Percentiles rank a stretch among this genome's conserved stretches.
phyloP scores from a whole-genome alignment of 2,113 vertebrate species.

The Zingel zingel region DNA sequence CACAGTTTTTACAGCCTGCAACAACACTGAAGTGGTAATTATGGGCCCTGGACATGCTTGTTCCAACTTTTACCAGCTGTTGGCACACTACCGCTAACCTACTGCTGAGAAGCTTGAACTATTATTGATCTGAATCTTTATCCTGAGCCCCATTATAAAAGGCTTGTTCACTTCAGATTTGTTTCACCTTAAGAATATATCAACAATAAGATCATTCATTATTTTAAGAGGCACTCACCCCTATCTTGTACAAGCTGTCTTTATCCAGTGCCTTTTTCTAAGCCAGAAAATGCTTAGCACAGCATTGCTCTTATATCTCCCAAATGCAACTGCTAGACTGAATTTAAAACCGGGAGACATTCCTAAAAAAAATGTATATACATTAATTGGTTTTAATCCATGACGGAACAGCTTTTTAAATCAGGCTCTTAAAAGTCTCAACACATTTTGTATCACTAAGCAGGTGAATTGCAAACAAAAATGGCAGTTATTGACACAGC shows the following conservation, averaged over 20 bases:
- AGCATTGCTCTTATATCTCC: not conserved
- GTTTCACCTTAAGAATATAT: not conserved
- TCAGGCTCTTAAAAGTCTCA: not conserved
- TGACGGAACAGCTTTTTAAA: not conserved
- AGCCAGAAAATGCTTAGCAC: not conserved
- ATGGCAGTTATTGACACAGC: not conserved
- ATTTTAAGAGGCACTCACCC: not conserved
- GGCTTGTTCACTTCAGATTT: not conserved
- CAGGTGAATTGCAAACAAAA: not conserved
- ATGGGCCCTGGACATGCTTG: constrained; percentile 22
- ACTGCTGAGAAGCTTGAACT: constrained; percentile 24
- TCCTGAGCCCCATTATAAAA: constrained; percentile 8
- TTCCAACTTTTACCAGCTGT: not conserved
- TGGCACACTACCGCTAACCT: constrained; percentile 8
- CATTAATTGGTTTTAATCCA: not conserved
- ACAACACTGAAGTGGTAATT: constrained; percentile 36
- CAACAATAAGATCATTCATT: constrained; percentile 4
- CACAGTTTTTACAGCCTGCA: constrained; percentile 33
- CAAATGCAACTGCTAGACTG: not conserved
- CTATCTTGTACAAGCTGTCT: not conserved
- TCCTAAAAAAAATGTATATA: not conserved
- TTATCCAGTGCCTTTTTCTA: not conserved
- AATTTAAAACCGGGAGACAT: not conserved
- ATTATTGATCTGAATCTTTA: constrained; percentile 41
- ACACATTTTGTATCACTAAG: not conserved